Evolutionary conservation across 2,888 invertebrate species (phyloP).

Genomic region (Chouioia cunea): DNA sequence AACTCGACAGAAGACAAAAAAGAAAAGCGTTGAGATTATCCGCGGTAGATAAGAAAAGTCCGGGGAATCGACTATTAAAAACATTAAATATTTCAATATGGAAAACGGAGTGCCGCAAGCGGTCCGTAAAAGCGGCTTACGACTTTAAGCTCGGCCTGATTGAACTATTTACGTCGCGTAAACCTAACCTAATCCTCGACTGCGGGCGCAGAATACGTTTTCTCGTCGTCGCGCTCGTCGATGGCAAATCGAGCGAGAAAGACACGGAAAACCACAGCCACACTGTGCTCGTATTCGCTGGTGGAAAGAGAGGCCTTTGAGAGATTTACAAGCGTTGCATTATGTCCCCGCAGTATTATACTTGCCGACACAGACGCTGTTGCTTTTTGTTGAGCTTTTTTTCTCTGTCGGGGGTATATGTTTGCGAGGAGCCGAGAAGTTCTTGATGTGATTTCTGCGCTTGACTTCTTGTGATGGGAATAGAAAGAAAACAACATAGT

Average conservation of each 20-base stretch:
- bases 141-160: slow-evolving; percentile 59
- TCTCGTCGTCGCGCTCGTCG: slow-evolving; percentile 20
- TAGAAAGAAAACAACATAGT: background rate
- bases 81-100: slow-evolving; percentile 59
- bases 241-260: slow-evolving; percentile 31
- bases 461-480: background rate
- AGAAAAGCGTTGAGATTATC: background rate
- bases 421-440: background rate
- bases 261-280: background rate
- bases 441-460: slow-evolving; percentile 12
- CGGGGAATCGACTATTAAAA: slow-evolving; percentile 57
- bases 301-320: slow-evolving; percentile 29
- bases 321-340: slow-evolving; percentile 26
- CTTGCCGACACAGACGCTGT: background rate
- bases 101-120: slow-evolving; percentile 45
- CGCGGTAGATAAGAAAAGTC: slow-evolving; percentile 30
- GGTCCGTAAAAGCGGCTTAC: slow-evolving; percentile 52
- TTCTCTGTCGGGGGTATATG: background rate
- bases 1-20: background rate
- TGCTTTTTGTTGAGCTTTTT: background rate
- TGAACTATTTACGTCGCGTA: slow-evolving; percentile 59
- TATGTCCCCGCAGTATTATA: background rate
- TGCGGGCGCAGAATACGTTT: slow-evolving; percentile 24
- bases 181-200: slow-evolving; percentile 44
- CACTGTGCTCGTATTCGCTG: background rate